Conservation (phyloP, 2,797 vertebrate genomes). For the Rhadinocentrus ornatus region DNA sequence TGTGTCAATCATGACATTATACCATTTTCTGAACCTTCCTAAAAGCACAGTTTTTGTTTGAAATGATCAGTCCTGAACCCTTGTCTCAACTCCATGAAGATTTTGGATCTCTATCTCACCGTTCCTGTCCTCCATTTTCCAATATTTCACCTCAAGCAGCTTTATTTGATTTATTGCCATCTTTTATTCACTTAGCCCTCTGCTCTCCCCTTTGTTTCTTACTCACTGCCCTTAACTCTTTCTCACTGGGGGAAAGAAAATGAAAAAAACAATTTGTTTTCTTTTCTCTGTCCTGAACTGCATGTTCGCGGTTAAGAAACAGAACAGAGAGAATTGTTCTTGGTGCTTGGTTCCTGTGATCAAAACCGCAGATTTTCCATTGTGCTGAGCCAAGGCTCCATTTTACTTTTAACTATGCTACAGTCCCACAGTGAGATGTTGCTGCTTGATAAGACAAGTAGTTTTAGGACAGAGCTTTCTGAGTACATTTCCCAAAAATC, state of each 20-base stretch:
- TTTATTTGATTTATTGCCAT: constrained; percentile 54
- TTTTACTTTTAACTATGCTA: constrained; percentile 57
- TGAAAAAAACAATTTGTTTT: constrained; percentile 31
- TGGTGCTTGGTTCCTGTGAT: constrained; percentile 57
- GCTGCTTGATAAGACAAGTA: constrained; percentile 38
- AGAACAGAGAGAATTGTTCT: constrained; percentile 48
- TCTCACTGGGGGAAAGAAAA: constrained; percentile 16
- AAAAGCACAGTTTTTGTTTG: constrained; percentile 22
- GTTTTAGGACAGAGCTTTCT: constrained; percentile 21
- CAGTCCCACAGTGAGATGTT: constrained; percentile 40
- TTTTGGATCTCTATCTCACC: constrained; percentile 22
- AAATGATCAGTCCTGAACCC: neutral
- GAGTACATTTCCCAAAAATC: constrained; percentile 15
- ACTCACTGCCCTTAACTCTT: constrained; percentile 33
- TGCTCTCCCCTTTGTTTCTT: constrained; percentile 32
- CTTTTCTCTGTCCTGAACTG: constrained; percentile 52
- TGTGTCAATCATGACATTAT: constrained; percentile 44
- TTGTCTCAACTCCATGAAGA: neutral
- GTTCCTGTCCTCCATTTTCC: constrained; percentile 5
- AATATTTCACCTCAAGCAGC: constrained; percentile 30
- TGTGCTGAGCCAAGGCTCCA: constrained; percentile 64
- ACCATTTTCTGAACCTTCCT: constrained; percentile 9
- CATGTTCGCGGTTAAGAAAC: constrained; percentile 58
- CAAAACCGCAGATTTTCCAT: constrained; percentile 78
- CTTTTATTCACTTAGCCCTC: constrained; percentile 31